These are phyloP conservation scores for Thecophora atra DNA, from an alignment of 2,888 invertebrate species.

Conservation along the genomic window DNA sequence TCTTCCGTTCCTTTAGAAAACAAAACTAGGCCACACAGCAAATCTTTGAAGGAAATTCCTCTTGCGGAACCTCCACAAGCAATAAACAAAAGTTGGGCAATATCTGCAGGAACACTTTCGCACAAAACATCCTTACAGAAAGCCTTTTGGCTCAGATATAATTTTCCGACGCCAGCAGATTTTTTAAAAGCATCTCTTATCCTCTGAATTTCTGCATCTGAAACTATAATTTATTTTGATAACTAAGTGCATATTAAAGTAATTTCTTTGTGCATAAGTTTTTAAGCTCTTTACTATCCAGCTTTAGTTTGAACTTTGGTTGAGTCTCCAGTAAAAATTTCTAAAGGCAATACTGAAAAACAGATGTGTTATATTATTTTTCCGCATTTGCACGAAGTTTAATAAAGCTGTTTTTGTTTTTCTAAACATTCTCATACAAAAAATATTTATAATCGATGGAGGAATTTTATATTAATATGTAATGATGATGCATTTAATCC, in stretches of 20 bases:
- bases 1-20: slow-evolving; percentile 85
- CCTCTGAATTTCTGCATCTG: slow-evolving; percentile 82
- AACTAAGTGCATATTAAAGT: neutral
- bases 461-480: too few relatives aligned
- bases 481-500: too few relatives aligned
- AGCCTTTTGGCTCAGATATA: slow-evolving; percentile 76
- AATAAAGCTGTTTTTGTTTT: slow-evolving; percentile 13
- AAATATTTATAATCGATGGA: too few relatives aligned
- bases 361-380: neutral
- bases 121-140: slow-evolving; percentile 88
- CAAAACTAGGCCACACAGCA: slow-evolving; percentile 85
- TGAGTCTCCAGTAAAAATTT: neutral
- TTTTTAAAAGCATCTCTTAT: slow-evolving; percentile 89
- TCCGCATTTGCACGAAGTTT: too few relatives aligned
- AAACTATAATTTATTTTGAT: slow-evolving; percentile 69
- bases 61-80: slow-evolving; percentile 86
- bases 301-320: too few relatives aligned
- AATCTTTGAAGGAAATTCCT: slow-evolving; percentile 84
- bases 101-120: slow-evolving; percentile 82
- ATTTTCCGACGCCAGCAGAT: slow-evolving; percentile 76
- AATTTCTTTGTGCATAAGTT: too few relatives aligned
- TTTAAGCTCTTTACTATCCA: too few relatives aligned
- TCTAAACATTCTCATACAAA: neutral
- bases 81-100: slow-evolving; percentile 83
- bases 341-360: too few relatives aligned